Percentiles rank a stretch among this genome's conserved stretches.
Evolutionary conservation across 2,113 vertebrate species (phyloP).

Genomic region (Bujurquina vittata): DNA sequence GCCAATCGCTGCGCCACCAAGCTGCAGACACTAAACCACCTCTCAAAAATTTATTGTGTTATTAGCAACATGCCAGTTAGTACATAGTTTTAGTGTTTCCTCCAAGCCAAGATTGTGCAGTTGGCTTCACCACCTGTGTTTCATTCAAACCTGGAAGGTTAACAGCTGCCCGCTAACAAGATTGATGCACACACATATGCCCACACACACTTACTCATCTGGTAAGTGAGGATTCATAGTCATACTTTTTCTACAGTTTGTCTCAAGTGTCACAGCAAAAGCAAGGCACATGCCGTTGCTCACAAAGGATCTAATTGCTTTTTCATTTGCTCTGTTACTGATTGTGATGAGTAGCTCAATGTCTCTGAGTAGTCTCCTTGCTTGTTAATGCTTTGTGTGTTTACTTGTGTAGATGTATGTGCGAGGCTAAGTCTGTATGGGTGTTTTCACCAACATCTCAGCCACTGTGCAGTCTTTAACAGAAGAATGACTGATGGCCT

Average conservation of each 20-base stretch:
- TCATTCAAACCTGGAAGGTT: slow-evolving; percentile 67
- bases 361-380: not conserved
- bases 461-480: not conserved
- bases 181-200: slow-evolving; percentile 27
- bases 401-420: not conserved
- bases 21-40: not conserved
- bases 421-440: not conserved
- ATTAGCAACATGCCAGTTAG: slow-evolving; percentile 60
- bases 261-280: slow-evolving; percentile 34
- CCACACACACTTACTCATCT: slow-evolving; percentile 12
- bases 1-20: too few species aligned
- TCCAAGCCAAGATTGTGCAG: slow-evolving; percentile 15
- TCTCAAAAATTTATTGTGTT: slow-evolving; percentile 20
- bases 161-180: slow-evolving; percentile 58
- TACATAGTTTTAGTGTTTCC: slow-evolving; percentile 35
- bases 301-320: slow-evolving; percentile 37
- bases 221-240: not conserved
- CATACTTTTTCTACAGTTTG: slow-evolving; percentile 21
- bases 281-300: not conserved
- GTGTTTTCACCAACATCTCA: slow-evolving; percentile 16
- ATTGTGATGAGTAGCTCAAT: slow-evolving; percentile 22
- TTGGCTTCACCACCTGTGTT: slow-evolving; percentile 66
- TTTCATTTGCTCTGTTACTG: slow-evolving; percentile 44
- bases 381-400: not conserved
- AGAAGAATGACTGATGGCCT: slow-evolving; percentile 32